These are phyloP conservation scores for Polydrusus pterygomalis DNA, from an alignment of 2,888 invertebrate species.

Conservation along the genomic window DNA sequence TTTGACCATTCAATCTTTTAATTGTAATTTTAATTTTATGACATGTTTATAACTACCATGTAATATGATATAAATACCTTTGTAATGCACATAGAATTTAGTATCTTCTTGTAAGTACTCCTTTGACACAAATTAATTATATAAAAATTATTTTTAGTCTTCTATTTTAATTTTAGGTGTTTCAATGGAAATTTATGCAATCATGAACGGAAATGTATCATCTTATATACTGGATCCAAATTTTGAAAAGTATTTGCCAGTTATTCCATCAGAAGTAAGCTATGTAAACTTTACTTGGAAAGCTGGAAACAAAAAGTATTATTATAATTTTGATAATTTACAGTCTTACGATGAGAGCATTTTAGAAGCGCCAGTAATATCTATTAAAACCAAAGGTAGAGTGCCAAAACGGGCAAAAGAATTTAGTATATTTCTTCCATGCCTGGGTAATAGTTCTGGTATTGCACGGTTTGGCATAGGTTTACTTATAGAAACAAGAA, in stretches of 20 bases:
- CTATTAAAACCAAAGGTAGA: conserved; percentile 89
- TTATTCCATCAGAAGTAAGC: conserved; percentile 93
- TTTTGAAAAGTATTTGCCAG: conserved; percentile 91
- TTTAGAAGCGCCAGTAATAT: conserved; percentile 89
- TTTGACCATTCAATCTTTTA: too few relatives aligned
- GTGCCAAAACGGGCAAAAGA: conserved; percentile 92
- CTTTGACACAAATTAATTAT: too few relatives aligned
- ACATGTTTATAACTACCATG: too few relatives aligned
- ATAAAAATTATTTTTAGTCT: neutral
- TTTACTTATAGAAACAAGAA: conserved; percentile 86
- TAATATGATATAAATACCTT: too few relatives aligned
- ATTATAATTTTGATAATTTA: conserved; percentile 90
- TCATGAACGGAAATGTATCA: conserved; percentile 89
- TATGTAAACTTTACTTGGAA: conserved; percentile 95
- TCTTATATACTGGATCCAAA: conserved; percentile 92
- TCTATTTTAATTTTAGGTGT: conserved; percentile 76
- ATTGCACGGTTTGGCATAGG: conserved; percentile 92
- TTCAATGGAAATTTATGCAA: conserved; percentile 92
- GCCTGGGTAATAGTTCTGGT: conserved; percentile 91
- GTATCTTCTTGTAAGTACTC: too few relatives aligned
- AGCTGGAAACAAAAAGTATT: conserved; percentile 86
- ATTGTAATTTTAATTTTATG: too few relatives aligned
- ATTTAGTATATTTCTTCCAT: conserved; percentile 91
- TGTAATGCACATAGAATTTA: too few relatives aligned
- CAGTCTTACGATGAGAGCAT: conserved; percentile 90